Percentiles rank a stretch among this genome's conserved stretches.
Conservation (phyloP, 2,888 invertebrate genomes). For the Drosophila siamana region DNA sequence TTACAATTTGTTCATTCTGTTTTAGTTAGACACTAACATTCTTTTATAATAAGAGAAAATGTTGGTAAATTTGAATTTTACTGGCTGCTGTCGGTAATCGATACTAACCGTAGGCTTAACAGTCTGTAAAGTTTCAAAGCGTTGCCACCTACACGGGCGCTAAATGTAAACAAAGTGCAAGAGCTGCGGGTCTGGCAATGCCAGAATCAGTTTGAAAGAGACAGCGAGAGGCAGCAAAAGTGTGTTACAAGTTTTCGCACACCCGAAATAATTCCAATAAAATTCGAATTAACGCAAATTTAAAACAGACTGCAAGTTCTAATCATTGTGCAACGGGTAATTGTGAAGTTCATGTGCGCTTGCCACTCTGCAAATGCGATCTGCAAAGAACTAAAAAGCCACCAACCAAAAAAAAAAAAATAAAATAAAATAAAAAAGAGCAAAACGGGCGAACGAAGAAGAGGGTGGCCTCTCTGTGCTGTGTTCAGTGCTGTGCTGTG, state of each 20-base stretch:
- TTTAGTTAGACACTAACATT: background rate
- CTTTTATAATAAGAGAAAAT: accelerated
- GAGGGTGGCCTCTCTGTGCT: constrained; percentile 54
- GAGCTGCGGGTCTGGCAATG: constrained; percentile 53
- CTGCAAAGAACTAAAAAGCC: constrained; percentile 41
- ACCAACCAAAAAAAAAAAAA: constrained; percentile 1
- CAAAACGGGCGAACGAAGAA: constrained; percentile 45
- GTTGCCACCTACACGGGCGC: constrained; percentile 40
- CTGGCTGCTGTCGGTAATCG: constrained; percentile 11
- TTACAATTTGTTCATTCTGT: background rate
- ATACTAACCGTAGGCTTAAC: constrained; percentile 8
- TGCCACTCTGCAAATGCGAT: constrained; percentile 18
- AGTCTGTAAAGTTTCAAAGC: constrained; percentile 31
- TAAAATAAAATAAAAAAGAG: constrained; percentile 24
- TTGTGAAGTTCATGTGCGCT: constrained; percentile 21
- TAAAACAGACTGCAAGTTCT: constrained; percentile 49
- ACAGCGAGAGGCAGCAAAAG: constrained; percentile 73
- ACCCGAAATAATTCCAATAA: constrained; percentile 64
- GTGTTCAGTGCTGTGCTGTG: constrained; percentile 24
- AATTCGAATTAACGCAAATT: constrained; percentile 63
- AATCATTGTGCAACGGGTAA: constrained; percentile 58
- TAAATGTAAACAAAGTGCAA: constrained; percentile 57
- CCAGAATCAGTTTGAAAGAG: constrained; percentile 68
- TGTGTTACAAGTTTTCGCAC: constrained; percentile 75
- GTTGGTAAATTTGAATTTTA: constrained; percentile 10